Percentiles rank a stretch among this genome's conserved stretches.
phyloP scores from a whole-genome alignment of 1,140 invertebrate genomes.

The Helicoverpa zea region DNA sequence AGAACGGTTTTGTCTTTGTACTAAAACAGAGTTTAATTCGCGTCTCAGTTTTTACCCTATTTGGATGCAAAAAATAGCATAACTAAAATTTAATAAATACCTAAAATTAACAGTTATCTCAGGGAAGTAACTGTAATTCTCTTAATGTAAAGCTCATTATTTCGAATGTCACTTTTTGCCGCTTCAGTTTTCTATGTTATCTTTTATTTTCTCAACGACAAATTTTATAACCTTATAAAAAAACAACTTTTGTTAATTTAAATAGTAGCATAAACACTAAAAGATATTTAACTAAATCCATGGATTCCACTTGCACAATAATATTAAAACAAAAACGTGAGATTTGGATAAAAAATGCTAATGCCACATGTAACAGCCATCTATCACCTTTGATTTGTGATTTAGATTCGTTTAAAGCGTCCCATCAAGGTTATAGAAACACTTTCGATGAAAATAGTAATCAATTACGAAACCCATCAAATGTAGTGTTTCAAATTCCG shows the following conservation, averaged over 20 bases:
- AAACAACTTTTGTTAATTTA: too few relatives aligned
- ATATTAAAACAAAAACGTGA: neutral
- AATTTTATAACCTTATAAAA: too few relatives aligned
- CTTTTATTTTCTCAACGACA: too few relatives aligned
- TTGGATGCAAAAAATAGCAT: neutral
- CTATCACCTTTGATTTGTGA: slow-evolving; percentile 7
- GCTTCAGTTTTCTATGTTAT: too few relatives aligned
- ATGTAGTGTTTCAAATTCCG: slow-evolving; percentile 16
- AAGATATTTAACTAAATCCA: too few relatives aligned
- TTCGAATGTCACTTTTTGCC: too few relatives aligned
- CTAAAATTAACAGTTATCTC: too few relatives aligned
- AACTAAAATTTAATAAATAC: neutral
- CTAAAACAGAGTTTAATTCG: slow-evolving; percentile 8
- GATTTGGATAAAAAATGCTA: neutral
- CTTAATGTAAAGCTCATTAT: too few relatives aligned
- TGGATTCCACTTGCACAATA: too few relatives aligned
- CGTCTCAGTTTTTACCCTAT: neutral
- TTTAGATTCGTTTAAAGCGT: slow-evolving; percentile 22
- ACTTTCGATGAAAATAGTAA: slow-evolving; percentile 18
- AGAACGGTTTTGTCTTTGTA: slow-evolving; percentile 32
- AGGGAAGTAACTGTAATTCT: too few relatives aligned
- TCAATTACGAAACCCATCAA: slow-evolving; percentile 22
- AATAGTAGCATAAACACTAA: too few relatives aligned
- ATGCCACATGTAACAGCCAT: neutral
- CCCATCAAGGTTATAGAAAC: slow-evolving; percentile 30